phyloP scores from a whole-genome alignment of 2,888 invertebrate species.

The Limnephilus auricula region DNA sequence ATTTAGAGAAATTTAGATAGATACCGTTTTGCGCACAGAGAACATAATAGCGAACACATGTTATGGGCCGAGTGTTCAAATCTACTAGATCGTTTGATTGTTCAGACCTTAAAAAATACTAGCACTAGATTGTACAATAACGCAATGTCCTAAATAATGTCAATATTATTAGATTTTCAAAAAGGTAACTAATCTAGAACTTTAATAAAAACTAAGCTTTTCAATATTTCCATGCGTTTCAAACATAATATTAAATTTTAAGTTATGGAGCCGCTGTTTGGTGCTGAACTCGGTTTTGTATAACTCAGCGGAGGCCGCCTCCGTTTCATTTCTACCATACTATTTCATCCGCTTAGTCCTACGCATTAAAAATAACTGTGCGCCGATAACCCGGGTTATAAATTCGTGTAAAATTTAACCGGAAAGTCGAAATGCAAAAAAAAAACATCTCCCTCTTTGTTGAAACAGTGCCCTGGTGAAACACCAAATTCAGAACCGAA shows the following conservation, averaged over 20 bases:
- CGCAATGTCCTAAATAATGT: not conserved
- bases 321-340: slow-evolving; percentile 59
- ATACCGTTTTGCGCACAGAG: too few species aligned
- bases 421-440: not conserved
- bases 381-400: slow-evolving; percentile 37
- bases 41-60: too few species aligned
- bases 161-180: not conserved
- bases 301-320: slow-evolving; percentile 57
- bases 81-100: too few species aligned
- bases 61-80: too few species aligned
- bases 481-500: too few species aligned
- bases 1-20: too few species aligned
- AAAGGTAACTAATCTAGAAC: not conserved
- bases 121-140: not conserved
- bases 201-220: not conserved
- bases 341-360: slow-evolving; percentile 60
- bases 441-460: not conserved
- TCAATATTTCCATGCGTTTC: not conserved
- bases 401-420: not conserved
- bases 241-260: not conserved
- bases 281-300: not conserved
- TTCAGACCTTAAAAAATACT: too few species aligned
- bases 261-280: slow-evolving; percentile 9
- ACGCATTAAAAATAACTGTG: slow-evolving; percentile 51
- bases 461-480: too few species aligned